Evolutionary conservation across 2,888 invertebrate species (phyloP).

Genomic region (Hoplodrina blanda): DNA sequence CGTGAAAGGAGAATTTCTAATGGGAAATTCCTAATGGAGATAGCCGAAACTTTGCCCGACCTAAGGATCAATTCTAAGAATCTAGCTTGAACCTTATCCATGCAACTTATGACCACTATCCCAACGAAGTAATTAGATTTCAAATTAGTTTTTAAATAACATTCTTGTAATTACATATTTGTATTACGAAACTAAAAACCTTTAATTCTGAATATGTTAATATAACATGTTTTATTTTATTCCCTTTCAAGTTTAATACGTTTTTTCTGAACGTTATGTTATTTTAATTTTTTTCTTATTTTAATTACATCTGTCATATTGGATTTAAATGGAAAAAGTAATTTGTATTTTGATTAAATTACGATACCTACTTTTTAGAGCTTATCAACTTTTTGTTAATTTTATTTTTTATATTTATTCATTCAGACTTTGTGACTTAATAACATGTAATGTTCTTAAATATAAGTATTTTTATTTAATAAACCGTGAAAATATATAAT

Average conservation of each 20-base stretch:
- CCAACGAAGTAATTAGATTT: constrained; percentile 18
- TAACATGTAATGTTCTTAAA: too few relatives aligned
- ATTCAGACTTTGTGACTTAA: too few relatives aligned
- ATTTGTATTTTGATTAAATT: constrained; percentile 3
- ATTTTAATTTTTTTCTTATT: constrained; percentile 10
- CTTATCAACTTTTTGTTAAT: neutral
- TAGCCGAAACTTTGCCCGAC: too few relatives aligned
- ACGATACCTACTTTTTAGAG: neutral
- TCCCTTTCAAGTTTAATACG: constrained; percentile 25
- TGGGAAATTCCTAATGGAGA: too few relatives aligned
- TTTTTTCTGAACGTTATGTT: constrained; percentile 4
- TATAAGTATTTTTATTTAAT: too few relatives aligned
- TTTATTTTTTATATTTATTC: neutral
- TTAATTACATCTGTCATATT: constrained; percentile 15
- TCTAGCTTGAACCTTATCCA: too few relatives aligned
- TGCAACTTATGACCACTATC: neutral
- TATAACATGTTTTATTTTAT: constrained; percentile 6
- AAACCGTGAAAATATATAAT: too few relatives aligned
- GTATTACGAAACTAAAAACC: constrained; percentile 27
- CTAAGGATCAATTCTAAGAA: too few relatives aligned
- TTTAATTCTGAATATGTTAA: constrained; percentile 7
- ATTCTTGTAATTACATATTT: constrained; percentile 29
- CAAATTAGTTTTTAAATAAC: constrained; percentile 24
- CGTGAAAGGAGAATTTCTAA: too few relatives aligned
- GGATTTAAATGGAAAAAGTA: constrained; percentile 7